Evolutionary conservation across 2,797 vertebrate species (phyloP), one percentile per base, ranked within the genome.

Genomic region (Rousettus madagascariensis): DNA sequence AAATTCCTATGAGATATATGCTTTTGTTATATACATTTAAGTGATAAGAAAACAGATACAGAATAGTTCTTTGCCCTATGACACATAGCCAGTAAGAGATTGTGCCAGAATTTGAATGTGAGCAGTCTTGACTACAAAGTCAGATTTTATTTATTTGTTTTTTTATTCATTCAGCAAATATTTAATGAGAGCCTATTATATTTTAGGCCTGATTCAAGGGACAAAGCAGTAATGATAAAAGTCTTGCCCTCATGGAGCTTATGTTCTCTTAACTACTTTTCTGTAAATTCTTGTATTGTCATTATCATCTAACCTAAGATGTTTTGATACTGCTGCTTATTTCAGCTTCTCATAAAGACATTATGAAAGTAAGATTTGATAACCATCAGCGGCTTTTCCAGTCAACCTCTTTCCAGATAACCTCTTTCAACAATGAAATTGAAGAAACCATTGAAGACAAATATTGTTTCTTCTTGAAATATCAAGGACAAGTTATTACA

Each of bases 21-120:
- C 28, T 53, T 92, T 71, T 36, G 41, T 41, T 59, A n/a, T 79
- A 63, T 8, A n/a, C 66, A 55, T 69, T 51, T 30, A 65, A 80
- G 19, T 19, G 36, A 69, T 66, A 28, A 77, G 88, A 79, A 96
- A 88, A 75, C 66, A 96, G 91, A 57, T 43, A 26, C 28, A 28
- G 63, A 86, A 36, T 41, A 49, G 63, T 53, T 86, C n/a, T 74
- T 87, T 95, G 36, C 55, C 38, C 20, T 82, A 63, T 22, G 49
- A 74, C 6, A 53, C 51, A 66, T 38, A 82, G 63, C 69, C 61
- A 75, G 49, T 46, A 65, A 91, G 51, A 85, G 51, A 72, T 16
- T 53, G 16, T 77, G 30, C 28, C 36, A 30, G 55, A 69, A 89
- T 77, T 33, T 87, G 57, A 90, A 85, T 19, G 0, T 63, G 43